phyloP scores from a whole-genome alignment of 2,113 vertebrate species.

The Brachyhypopomus gauderio region DNA sequence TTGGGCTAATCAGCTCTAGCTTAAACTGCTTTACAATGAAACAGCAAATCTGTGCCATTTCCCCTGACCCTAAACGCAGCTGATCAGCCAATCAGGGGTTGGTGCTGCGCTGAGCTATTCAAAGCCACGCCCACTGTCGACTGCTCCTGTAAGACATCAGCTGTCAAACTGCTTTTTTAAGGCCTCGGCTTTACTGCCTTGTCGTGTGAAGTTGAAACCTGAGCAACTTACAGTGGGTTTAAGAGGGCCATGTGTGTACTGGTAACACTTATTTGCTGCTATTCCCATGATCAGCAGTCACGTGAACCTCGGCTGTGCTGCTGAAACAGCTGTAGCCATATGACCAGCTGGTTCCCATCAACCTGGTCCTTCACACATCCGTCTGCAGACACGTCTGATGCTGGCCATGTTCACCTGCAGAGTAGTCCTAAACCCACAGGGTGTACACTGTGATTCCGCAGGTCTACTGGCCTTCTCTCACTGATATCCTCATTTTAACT shows the following conservation, averaged over 20 bases:
- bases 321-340: neutral
- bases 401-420: neutral
- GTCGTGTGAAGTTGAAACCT: neutral
- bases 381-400: too few species aligned
- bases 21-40: neutral
- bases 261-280: neutral
- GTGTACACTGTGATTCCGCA: too few species aligned
- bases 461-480: too few species aligned
- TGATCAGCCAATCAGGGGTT: too few species aligned
- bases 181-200: neutral
- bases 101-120: too few species aligned
- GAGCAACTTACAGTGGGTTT: neutral
- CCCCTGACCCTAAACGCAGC: too few species aligned
- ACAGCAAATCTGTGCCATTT: too few species aligned
- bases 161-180: too few species aligned
- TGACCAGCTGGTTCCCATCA: neutral
- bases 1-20: too few species aligned
- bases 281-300: slow-evolving; percentile 4
- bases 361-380: neutral
- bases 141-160: too few species aligned
- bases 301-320: neutral
- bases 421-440: neutral
- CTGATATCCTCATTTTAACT: too few species aligned
- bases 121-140: too few species aligned
- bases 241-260: neutral